Base-by-base conservation (phyloP, 2,888 invertebrate genomes). In the Amiota communis region DNA sequence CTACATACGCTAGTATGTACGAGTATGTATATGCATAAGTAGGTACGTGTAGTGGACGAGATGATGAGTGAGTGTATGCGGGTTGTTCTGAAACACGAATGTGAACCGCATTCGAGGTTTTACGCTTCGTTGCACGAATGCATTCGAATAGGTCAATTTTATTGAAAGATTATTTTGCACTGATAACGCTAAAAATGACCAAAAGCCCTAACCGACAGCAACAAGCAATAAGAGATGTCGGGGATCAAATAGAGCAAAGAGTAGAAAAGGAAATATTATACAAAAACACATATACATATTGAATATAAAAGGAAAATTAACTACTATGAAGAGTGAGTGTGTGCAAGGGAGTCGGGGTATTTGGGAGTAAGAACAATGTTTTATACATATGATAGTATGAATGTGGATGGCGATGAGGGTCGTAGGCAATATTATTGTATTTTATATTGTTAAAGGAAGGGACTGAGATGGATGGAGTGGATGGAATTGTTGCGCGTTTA, bases 151-250 rank as follows among this genome's bases (percentile, higher is more conserved):
- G 67, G 67, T 68, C 67, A 68, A 68, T 68, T 68, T 68, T 68
- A 83, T 83, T 83, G 83, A 83, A 85, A 87, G 87, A 87, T 87
- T 87, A 84, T 86, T 86, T 84, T 84, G 87, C 87, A 87, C 87
- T 87, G 87, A 87, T 87, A 87, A 87, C 84, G 81, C 79, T 82
- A 84, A 86, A 86, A 86, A 83, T 77, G 73, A 73, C 74, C 74
- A 36, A 36, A 70, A 49, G 20, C 36, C 36, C 36, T 46, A 13
- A 17, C 78, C 79, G 79, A 75, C 78, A 79, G 74, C 36, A 36
- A 36, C 36, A 36, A 36, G 36, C 36, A 36, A 36, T 6, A 36
- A 36, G 36, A 36, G 36, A 36, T n/a, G n/a, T n/a, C 75, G 72
- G 78, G 79, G 76, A 79, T 74, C 76, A 76, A 53, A 13, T 23